Evolutionary conservation across 2,797 vertebrate species (phyloP), one percentile per base, ranked within the genome.

Genomic region (Picus viridis): DNA sequence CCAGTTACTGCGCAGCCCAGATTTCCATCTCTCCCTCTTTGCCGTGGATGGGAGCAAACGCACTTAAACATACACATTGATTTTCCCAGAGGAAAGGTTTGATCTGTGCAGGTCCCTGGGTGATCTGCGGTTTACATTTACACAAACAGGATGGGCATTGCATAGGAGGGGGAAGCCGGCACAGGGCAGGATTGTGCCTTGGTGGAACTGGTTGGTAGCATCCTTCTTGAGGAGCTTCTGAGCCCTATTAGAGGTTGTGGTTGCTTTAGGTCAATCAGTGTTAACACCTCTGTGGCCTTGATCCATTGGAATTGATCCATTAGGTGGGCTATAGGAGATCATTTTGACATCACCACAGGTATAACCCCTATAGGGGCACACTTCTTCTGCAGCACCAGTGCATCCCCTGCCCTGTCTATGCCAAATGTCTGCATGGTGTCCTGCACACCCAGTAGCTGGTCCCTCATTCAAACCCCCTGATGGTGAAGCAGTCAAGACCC

Each of bases 371-470:
- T 10, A 27, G 18, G 51, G 56, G 22, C 26, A 16, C 27, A 4
- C 32, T 22, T 10, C 54, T 87, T 1, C 1, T 1, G 2, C 1
- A 6, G 0, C 17, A 10, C 19, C 0, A 0, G 19, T 9, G 39
- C 2, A 1, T 2, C 65, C 45, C 29, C 54, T 6, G 12, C 32
- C 41, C 24, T 0, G 0, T 59, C 39, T 7, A 0, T 19, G 62
- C n/a, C 0, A 0, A 45, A 14, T 4, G 3, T 57, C 45, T 59
- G 36, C 20, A 54, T 61, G 16, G n/a, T 8, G 4, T 39, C 43
- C 53, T 51, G 54, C 20, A 16, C 62, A 27, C 9, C 6, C 6
- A 7, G 43, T 6, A 15, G 43, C 72, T 6, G 5, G 6, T 43
- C 41, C 61, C 30, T 23, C 9, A 10, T 41, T 71, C 67, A 65